phyloP scores from a whole-genome alignment of 2,113 vertebrate species.

The Pterophyllum scalare region DNA sequence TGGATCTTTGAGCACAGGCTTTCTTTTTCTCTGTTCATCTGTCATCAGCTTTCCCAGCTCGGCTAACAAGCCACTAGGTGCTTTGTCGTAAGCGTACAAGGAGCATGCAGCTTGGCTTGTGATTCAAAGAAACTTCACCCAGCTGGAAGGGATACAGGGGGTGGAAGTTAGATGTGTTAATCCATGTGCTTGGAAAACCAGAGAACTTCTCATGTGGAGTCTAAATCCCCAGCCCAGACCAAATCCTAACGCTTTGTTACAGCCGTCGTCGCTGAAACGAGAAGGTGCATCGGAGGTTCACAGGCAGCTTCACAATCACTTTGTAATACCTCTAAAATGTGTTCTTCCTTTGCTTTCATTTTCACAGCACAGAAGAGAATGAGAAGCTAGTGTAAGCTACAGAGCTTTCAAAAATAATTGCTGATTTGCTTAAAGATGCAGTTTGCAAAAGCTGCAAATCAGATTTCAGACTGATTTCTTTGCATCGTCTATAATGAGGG shows the following conservation, averaged over 20 bases:
- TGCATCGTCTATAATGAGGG: neutral
- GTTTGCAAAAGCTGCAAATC: constrained; percentile 7
- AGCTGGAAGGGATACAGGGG: constrained; percentile 40
- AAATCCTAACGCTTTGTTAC: constrained; percentile 38
- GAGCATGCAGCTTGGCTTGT: constrained; percentile 8
- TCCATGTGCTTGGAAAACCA: constrained; percentile 30
- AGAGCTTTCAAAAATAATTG: neutral
- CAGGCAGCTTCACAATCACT: neutral
- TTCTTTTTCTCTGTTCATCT: constrained; percentile 39
- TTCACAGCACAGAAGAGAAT: neutral
- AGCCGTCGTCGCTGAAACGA: neutral
- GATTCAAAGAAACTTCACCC: constrained; percentile 51
- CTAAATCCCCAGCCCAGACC: constrained; percentile 21
- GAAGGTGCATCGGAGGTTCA: neutral
- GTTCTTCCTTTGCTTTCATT: neutral
- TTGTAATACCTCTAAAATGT: neutral
- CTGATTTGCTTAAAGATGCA: neutral
- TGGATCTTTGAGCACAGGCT: constrained; percentile 38
- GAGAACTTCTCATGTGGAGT: constrained; percentile 38
- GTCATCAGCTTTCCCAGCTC: constrained; percentile 39
- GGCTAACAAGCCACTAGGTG: constrained; percentile 54
- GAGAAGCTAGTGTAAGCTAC: neutral
- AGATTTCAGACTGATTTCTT: neutral
- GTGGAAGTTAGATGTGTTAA: constrained; percentile 47
- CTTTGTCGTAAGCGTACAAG: constrained; percentile 51